phyloP scores from a whole-genome alignment of 2,888 invertebrate species.

The Amiota minor region DNA sequence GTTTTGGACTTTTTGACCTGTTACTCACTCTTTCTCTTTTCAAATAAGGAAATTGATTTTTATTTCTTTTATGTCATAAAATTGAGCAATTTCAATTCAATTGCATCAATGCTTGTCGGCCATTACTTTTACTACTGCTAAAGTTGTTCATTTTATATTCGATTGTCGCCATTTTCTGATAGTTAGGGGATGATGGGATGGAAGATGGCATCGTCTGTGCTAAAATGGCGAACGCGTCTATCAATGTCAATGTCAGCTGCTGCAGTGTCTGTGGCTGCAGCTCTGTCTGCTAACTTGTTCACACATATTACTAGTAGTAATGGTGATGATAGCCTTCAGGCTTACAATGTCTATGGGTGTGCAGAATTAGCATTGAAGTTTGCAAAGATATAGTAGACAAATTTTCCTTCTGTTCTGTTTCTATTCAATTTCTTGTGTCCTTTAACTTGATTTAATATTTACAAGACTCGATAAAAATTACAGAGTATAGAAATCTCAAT shows the following conservation, averaged over 20 bases:
- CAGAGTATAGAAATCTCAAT: too few species aligned
- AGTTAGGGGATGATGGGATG: neutral
- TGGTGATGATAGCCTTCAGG: too few species aligned
- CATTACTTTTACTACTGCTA: neutral
- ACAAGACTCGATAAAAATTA: too few species aligned
- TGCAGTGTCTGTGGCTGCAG: neutral
- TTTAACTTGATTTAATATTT: too few species aligned
- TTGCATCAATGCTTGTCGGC: neutral
- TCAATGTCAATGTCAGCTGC: slow-evolving; percentile 25
- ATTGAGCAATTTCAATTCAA: neutral
- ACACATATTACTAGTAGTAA: too few species aligned
- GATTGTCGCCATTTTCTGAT: slow-evolving; percentile 20
- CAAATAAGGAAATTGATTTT: neutral
- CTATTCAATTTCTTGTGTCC: neutral
- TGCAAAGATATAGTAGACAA: too few species aligned
- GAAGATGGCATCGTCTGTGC: neutral
- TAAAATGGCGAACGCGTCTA: slow-evolving; percentile 6
- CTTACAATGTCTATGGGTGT: too few species aligned
- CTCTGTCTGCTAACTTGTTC: neutral
- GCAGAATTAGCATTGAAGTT: too few species aligned
- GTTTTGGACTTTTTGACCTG: neutral
- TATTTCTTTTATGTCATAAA: slow-evolving; percentile 15
- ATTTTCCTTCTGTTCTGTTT: neutral
- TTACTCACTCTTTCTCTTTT: neutral
- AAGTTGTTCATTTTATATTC: neutral